Evolutionary conservation across 2,113 vertebrate genomes (phyloP).

Genomic region (Thymallus thymallus): DNA sequence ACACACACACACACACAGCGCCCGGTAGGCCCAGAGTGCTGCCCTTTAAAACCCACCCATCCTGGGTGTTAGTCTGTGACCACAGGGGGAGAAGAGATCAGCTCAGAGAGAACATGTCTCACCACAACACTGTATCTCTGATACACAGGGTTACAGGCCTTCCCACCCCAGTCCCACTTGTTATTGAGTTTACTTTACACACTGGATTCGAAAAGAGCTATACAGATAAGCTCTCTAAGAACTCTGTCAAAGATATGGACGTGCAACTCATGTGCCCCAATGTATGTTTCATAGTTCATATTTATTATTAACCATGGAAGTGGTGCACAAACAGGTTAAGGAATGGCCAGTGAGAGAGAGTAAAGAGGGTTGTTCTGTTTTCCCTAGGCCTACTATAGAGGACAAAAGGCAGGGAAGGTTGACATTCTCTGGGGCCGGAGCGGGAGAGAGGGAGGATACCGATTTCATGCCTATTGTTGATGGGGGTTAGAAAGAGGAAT

Average conservation of each 20-base stretch:
- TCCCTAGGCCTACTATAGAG: constrained; percentile 52
- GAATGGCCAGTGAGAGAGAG: constrained; percentile 57
- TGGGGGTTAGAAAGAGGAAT: constrained; percentile 79
- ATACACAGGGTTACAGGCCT: constrained; percentile 38
- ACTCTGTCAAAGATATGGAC: constrained; percentile 48
- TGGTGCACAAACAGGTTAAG: constrained; percentile 64
- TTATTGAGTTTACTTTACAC: constrained; percentile 35
- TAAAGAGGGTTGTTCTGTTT: constrained; percentile 51
- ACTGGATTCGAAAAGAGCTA: constrained; percentile 10
- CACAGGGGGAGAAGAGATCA: constrained; percentile 48
- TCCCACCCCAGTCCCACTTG: constrained; percentile 39
- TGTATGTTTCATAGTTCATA: constrained; percentile 61
- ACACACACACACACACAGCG: constrained; percentile 9
- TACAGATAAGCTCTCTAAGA: constrained; percentile 7
- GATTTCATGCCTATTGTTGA: constrained; percentile 90
- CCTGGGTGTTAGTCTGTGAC: constrained; percentile 43
- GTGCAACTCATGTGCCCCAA: constrained; percentile 52
- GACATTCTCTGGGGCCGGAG: constrained; percentile 74
- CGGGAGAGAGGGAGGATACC: constrained; percentile 72
- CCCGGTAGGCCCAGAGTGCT: constrained; percentile 41
- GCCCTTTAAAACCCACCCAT: constrained; percentile 47
- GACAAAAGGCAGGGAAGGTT: constrained; percentile 81
- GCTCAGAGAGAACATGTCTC: constrained; percentile 49
- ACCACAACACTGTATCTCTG: constrained; percentile 41
- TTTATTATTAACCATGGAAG: constrained; percentile 62